Base-by-base conservation (phyloP, 2,888 invertebrate genomes). In the Drosophila antonietae region DNA sequence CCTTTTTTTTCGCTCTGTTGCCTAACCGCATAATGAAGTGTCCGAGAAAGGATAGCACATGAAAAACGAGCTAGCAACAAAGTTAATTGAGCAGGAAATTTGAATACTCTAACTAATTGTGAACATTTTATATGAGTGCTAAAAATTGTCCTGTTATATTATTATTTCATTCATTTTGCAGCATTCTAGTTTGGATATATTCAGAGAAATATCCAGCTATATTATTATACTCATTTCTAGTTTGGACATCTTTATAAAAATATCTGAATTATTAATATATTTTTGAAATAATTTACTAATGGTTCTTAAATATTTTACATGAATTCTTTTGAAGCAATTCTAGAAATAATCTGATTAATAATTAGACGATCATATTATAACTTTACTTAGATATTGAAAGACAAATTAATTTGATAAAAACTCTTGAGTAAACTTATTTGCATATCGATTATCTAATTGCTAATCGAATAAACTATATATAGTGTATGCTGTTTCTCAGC, bases 21-120 rank as follows among this genome's bases (percentile, higher is more conserved):
- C 63, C 77, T 83, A 70, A 65, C 79, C 76, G 76, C 75, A 73
- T 81, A 78, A 83, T 83, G 78, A 85, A 85, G 83, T 85, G 84
- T 81, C 67, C 70, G 69, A 71, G 55, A 73, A 75, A 73, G 89
- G 83, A 88, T 85, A 85, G 81, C 72, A 73, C 73, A 79, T 59
- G 52, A 60, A 65, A 71, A 64, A 51, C 43, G 35, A 15, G 15
- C 14, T 18, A 3, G 44, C 9, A 20, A 23, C 55, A 47, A 47
- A 53, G 61, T 2, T 7, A 4, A 15, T n/a, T 3, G n/a, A 39
- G 8, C 23, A 4, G 12, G 18, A 49, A 31, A 1, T 14, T 6
- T 2, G n/a, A 56, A 65, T 65, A 49, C 67, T 33, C 67, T 66
- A 12, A 8, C 55, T 28, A 3, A n/a, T 5, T 12, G 14, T 31